Percentiles rank a stretch among this genome's conserved stretches.
Conservation (phyloP, 35 echinoderm and acorn worm species). For the Ophioderma brevispina region DNA sequence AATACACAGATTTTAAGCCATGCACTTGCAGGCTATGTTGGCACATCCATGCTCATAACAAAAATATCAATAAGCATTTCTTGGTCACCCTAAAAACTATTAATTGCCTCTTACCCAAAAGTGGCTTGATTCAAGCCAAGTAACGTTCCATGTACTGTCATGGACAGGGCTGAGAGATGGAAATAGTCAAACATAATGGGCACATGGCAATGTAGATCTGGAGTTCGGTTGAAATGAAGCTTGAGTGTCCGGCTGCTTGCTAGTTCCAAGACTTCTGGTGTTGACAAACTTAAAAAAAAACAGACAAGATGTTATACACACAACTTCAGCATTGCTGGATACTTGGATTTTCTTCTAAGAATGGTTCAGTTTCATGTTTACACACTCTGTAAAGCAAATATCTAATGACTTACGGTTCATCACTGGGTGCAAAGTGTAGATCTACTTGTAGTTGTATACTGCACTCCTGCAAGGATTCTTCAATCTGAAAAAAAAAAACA, state of each 20-base stretch:
- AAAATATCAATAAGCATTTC: no score
- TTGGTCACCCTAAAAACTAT: no score
- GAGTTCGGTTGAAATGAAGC: constrained; percentile 64
- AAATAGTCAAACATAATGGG: constrained; percentile 98
- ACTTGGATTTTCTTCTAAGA: no score
- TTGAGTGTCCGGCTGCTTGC: constrained; percentile 71
- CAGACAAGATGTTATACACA: no score
- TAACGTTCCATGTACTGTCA: constrained; percentile 83
- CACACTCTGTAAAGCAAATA: no score
- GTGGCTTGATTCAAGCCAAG: constrained; percentile 89
- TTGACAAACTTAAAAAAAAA: constrained; percentile 51
- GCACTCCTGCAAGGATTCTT: constrained; percentile 66
- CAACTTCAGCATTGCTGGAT: no score
- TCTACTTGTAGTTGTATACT: constrained; percentile 80
- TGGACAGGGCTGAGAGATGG: constrained; percentile 83
- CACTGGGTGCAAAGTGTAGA: constrained; percentile 80
- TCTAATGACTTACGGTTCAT: constrained; percentile 98
- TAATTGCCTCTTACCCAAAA: constrained; percentile 66
- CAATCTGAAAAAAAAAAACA: constrained; percentile 63
- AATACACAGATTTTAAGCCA: no score
- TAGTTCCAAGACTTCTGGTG: constrained; percentile 70
- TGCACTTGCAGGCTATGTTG: no score
- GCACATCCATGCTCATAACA: no score
- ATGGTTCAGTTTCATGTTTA: no score
- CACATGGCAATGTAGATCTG: constrained; percentile 75